Evolutionary conservation across 2,113 vertebrate genomes (phyloP).

Genomic region (Naja naja): DNA sequence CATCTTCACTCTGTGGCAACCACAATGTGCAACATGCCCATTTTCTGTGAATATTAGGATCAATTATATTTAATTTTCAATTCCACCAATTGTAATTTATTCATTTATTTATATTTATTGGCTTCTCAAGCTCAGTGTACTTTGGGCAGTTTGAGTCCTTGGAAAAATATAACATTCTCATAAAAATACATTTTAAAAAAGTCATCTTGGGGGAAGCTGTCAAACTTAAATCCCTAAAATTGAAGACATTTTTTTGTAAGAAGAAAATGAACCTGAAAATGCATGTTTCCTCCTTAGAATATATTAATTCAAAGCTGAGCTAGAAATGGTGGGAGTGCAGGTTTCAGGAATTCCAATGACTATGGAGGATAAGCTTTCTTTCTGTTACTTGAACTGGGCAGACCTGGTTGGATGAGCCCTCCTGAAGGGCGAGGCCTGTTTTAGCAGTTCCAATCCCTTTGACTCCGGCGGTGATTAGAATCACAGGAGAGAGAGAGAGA

Average conservation of each 20-base stretch:
- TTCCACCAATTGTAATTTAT: neutral
- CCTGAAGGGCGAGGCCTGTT: neutral
- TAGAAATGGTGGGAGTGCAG: neutral
- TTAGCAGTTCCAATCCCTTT: neutral
- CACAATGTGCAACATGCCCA: neutral
- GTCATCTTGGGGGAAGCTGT: neutral
- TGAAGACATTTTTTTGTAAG: neutral
- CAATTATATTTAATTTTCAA: neutral
- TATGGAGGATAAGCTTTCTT: neutral
- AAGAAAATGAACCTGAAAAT: neutral
- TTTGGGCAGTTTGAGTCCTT: neutral
- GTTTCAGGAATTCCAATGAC: neutral
- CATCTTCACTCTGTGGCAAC: neutral
- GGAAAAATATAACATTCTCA: neutral
- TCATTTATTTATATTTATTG: neutral
- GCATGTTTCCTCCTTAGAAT: neutral
- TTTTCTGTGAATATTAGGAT: neutral
- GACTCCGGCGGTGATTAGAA: neutral
- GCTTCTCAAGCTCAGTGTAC: neutral
- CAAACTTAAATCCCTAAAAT: neutral
- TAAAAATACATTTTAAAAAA: neutral
- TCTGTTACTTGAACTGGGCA: neutral
- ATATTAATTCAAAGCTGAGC: neutral
- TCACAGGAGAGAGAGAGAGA: too few relatives aligned
- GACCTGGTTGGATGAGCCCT: too few relatives aligned